phyloP scores from a whole-genome alignment of 2,888 invertebrate species.

The Andrena bucephala region DNA sequence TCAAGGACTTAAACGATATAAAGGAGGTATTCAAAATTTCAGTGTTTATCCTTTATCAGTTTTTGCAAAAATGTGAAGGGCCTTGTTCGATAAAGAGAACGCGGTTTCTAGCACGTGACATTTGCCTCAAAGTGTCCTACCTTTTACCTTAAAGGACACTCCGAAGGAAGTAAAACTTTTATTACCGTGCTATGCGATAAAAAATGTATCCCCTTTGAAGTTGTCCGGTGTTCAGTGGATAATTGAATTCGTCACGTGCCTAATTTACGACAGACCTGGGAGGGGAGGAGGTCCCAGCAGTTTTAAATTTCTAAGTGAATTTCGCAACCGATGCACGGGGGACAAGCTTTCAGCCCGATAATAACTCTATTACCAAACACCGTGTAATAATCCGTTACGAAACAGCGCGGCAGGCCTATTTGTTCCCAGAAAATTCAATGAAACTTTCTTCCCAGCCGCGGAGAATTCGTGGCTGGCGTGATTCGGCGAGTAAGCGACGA shows the following conservation, averaged over 20 bases:
- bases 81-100: neutral
- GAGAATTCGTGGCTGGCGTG: conserved; percentile 9
- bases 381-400: conserved; percentile 34
- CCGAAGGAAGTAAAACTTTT: neutral
- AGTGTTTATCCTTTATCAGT: too few relatives aligned
- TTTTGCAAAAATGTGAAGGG: neutral
- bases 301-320: conserved; percentile 34
- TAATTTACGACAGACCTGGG: neutral
- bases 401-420: conserved; percentile 19
- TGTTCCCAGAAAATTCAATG: conserved; percentile 40
- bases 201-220: too few relatives aligned
- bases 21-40: too few relatives aligned
- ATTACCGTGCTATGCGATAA: too few relatives aligned
- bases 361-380: conserved; percentile 46
- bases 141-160: neutral
- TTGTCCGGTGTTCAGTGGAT: neutral
- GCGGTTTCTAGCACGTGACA: neutral
- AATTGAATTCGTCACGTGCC: neutral
- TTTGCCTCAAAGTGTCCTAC: neutral
- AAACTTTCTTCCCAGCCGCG: conserved; percentile 32
- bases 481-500: neutral
- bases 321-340: conserved; percentile 31
- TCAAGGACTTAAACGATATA: too few relatives aligned
- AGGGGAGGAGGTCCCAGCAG: neutral
- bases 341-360: conserved; percentile 47